phyloP scores from a whole-genome alignment of 2,113 vertebrate species.

The Diphyllodes magnificus region DNA sequence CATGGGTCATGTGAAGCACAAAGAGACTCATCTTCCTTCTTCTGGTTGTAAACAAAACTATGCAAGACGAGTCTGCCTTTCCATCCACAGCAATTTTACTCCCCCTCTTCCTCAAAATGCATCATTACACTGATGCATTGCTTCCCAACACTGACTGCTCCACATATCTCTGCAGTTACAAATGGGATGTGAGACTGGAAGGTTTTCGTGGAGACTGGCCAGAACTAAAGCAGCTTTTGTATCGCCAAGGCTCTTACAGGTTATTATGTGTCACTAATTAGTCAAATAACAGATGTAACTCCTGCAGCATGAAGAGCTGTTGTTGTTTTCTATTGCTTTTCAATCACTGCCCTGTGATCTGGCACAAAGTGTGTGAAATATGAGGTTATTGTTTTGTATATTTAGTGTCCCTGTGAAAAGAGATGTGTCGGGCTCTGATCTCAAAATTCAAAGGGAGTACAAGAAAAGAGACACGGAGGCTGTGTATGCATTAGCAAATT shows the following conservation, averaged over 20 bases:
- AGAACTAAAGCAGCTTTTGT: neutral
- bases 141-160: neutral
- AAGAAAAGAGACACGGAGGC: neutral
- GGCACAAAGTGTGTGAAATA: neutral
- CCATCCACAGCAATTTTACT: neutral
- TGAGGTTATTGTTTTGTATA: neutral
- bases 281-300: neutral
- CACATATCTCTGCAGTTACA: neutral
- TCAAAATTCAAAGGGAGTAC: neutral
- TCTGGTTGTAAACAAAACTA: neutral
- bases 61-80: neutral
- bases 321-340: neutral
- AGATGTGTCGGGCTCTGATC: fast-evolving
- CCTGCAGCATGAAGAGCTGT: neutral
- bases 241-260: neutral
- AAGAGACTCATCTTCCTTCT: neutral
- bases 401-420: neutral
- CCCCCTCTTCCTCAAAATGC: neutral
- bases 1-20: neutral
- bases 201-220: neutral
- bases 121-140: neutral
- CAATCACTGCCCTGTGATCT: neutral
- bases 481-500: neutral
- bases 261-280: neutral
- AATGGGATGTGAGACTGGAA: neutral